Conservation (phyloP, 2,888 invertebrate genomes). For the Parthenolecanium corni region DNA sequence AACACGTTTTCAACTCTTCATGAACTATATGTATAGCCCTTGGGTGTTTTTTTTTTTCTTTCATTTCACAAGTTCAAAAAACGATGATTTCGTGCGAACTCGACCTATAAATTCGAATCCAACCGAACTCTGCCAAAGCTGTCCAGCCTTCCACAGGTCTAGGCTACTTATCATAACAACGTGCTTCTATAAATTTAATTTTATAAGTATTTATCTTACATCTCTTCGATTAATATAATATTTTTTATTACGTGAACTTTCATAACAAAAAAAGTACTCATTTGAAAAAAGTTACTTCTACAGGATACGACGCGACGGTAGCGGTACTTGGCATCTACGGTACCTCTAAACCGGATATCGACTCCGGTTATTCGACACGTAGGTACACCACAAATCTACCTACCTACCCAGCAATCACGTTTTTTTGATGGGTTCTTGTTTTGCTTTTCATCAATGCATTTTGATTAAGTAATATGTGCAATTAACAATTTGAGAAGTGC, state of each 20-base stretch:
- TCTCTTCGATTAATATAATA: background rate
- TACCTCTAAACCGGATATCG: conserved; percentile 12
- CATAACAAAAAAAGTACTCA: background rate
- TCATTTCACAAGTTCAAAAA: too few relatives aligned
- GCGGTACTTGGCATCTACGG: conserved; percentile 10
- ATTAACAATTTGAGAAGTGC: too few relatives aligned
- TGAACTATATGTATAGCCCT: background rate
- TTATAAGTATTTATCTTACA: background rate
- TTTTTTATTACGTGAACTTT: background rate
- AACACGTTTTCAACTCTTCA: background rate
- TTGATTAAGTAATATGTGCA: too few relatives aligned
- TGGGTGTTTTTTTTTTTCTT: background rate
- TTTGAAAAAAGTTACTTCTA: too few relatives aligned
- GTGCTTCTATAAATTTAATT: background rate
- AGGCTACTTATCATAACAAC: background rate
- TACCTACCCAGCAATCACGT: too few relatives aligned
- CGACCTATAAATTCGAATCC: background rate
- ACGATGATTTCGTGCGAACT: background rate
- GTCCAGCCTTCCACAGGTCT: background rate
- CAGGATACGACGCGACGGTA: background rate
- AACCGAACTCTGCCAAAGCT: background rate
- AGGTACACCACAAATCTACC: too few relatives aligned
- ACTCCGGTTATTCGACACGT: background rate
- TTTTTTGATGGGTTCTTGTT: too few relatives aligned
- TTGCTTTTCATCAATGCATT: too few relatives aligned